phyloP scores from a whole-genome alignment of 2,888 invertebrate species.

The Drepanosiphum platanoidis region DNA sequence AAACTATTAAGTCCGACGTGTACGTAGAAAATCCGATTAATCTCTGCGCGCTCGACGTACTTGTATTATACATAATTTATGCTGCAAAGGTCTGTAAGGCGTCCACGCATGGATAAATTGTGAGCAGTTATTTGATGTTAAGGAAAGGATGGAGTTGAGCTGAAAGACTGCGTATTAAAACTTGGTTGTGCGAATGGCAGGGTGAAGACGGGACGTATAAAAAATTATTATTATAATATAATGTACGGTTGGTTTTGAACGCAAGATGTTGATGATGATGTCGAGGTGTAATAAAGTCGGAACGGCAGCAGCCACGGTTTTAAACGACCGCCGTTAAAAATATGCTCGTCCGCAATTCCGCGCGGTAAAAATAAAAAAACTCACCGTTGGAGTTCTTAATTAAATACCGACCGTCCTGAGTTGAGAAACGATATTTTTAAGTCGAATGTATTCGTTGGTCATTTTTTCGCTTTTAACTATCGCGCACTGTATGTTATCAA shows the following conservation, averaged over 20 bases:
- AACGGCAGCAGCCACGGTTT: neutral
- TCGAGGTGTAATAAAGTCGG: conserved; percentile 13
- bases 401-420: neutral
- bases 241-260: neutral
- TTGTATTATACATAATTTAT: neutral
- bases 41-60: neutral
- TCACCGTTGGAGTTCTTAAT: conserved; percentile 1
- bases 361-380: neutral
- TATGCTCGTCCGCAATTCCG: neutral
- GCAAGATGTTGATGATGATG: conserved; percentile 27
- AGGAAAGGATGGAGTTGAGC: neutral
- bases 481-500: too few species aligned
- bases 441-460: neutral
- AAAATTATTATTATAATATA: neutral
- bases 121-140: neutral
- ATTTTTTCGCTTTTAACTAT: too few species aligned
- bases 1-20: too few species aligned
- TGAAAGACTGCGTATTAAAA: neutral
- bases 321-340: conserved; percentile 31
- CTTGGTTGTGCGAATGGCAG: neutral
- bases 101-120: too few species aligned
- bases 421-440: too few species aligned
- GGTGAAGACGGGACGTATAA: neutral
- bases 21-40: neutral
- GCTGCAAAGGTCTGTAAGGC: neutral